Evolutionary conservation across 2,888 invertebrate genomes (phyloP).

Genomic region (Sphaeridia pumilis): DNA sequence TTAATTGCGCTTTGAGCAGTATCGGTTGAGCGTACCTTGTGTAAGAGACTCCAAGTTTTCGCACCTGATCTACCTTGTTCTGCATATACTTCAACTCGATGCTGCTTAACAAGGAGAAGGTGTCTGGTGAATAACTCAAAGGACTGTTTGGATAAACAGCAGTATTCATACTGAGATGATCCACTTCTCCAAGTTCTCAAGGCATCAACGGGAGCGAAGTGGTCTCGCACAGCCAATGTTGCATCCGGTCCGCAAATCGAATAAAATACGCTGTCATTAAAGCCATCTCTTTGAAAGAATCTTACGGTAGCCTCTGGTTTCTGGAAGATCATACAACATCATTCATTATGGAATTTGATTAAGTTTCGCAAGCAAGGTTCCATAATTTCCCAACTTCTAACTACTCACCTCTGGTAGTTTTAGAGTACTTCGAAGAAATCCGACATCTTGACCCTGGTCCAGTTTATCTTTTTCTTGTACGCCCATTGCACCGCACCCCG

Average conservation of each 20-base stretch:
- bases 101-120: conserved; percentile 68
- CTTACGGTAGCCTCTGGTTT: conserved; percentile 76
- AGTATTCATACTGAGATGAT: conserved; percentile 55
- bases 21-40: no score
- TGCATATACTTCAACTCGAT: conserved; percentile 76
- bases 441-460: no score
- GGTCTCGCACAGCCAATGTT: conserved; percentile 60
- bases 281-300: conserved; percentile 51
- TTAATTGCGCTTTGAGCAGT: no score
- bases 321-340: no score
- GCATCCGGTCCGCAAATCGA: conserved; percentile 80
- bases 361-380: no score
- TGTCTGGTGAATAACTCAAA: conserved; percentile 74
- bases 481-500: no score
- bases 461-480: no score
- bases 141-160: conserved; percentile 64
- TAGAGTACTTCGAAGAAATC: no score
- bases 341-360: no score
- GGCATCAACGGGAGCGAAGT: conserved; percentile 62
- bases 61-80: conserved; percentile 48
- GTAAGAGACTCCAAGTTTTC: conserved; percentile 61
- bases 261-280: conserved; percentile 74
- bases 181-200: conserved; percentile 63
- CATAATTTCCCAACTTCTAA: no score
- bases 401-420: no score